Base-by-base conservation (phyloP, 2,888 invertebrate genomes). In the Polydrusus cervinus region DNA sequence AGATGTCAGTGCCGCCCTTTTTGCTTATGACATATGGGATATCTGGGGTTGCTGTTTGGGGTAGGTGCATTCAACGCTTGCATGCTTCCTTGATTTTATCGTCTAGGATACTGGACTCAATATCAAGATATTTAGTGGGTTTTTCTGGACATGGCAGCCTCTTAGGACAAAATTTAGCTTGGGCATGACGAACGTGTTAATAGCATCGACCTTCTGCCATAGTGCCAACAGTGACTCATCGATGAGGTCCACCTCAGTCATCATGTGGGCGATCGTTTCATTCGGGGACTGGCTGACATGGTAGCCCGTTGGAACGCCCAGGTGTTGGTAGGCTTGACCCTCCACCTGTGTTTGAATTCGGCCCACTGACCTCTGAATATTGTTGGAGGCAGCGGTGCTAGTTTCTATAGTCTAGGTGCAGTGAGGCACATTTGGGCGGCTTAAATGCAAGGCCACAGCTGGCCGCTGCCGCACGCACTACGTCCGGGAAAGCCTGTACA, bases 381-480 rank as follows among this genome's bases (percentile, higher is more conserved):
- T 34, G n/a, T 67, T 76, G 25, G 25, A 25, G 25, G 5, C 25
- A 25, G 25, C 68, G 30, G 18, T 47, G 20, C 8, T 65, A 76
- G 0, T 66, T 49, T 25, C 75, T 74, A 30, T 80, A 74, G 61
- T 78, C 61, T 3, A 82, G 45, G 62, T 49, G 78, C 0, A 83
- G 79, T 6, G 80, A 78, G 25, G 25, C 25, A 25, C 25, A 25
- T 25, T 25, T 25, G 6, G 78, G 14, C 6, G 81, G 79, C 25
- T 85, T 84, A 76, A 85, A 84, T 8, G 65, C 53, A 1, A 86
- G 75, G 0, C 83, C 83, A 53, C 64, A 73, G 11, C 45, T 55
- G 16, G 16, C 49, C 16, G 78, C 80, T n/a, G 49, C 49, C 18
- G 61, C 65, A 0, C 79, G 71, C 14, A 74, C 57, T 6, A 49